These are phyloP conservation scores for Hirudinaria manillensis DNA, from an alignment of 2,888 invertebrate genomes.

Conservation along the genomic window DNA sequence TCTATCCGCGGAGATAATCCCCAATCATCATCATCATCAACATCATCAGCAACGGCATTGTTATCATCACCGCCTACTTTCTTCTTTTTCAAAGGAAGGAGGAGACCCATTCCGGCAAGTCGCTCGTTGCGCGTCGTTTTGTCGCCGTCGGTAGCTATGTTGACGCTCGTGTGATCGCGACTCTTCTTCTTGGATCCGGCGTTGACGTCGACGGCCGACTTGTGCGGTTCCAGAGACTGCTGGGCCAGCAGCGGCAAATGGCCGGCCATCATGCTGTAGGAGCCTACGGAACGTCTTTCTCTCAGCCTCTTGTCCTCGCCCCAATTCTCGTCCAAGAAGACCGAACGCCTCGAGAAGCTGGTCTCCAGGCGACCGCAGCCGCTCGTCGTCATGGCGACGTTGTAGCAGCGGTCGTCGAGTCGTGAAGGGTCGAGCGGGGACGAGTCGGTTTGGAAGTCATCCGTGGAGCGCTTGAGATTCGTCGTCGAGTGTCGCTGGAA, in stretches of 20 bases:
- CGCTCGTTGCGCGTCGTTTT: background rate
- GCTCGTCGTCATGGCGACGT: background rate
- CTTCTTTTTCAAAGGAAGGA: slow-evolving; percentile 19
- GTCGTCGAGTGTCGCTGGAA: background rate
- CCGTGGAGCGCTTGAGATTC: background rate
- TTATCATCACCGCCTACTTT: background rate
- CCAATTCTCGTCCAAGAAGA: background rate
- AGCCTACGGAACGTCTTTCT: background rate
- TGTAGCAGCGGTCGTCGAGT: background rate
- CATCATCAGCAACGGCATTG: background rate
- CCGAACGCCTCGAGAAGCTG: background rate
- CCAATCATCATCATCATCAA: background rate
- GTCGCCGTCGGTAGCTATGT: background rate
- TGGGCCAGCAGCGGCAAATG: background rate
- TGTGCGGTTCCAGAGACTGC: background rate
- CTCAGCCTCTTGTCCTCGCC: background rate
- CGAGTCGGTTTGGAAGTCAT: background rate
- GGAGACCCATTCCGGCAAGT: slow-evolving; percentile 23
- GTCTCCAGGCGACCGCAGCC: background rate
- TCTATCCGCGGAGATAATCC: too few relatives aligned
- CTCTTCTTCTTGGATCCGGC: background rate
- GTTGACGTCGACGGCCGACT: slow-evolving; percentile 1
- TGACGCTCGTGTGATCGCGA: background rate
- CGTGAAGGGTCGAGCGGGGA: background rate
- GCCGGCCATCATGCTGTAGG: slow-evolving; percentile 9